Evolutionary conservation across 2,888 invertebrate species (phyloP), one percentile per base, ranked within the genome.

Genomic region (Zygothrica quintamaculata): DNA sequence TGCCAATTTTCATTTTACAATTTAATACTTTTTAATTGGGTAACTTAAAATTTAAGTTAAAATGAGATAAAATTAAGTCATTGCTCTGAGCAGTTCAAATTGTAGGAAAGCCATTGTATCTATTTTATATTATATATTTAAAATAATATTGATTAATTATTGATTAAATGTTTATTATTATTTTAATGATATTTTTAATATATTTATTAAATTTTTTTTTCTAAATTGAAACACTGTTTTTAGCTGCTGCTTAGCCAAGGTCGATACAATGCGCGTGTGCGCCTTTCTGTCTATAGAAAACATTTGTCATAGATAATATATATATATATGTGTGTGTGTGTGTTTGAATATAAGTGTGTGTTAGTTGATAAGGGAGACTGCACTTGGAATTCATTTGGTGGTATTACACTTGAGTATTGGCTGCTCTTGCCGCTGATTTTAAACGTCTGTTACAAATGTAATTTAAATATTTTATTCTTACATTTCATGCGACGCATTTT

Each of bases 361-460:
- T 9, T 33, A 16, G 18, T n/a, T 46, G 33, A 40, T 33, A 58
- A 71, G 67, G 47, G 61, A 31, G 55, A 33, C 58, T 51, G 44
- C 42, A 61, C 58, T 73, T 66, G 59, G 36, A 50, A 50, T 75
- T 55, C 69, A 57, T 13, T 55, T 53, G 37, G 44, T 46, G 57
- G 44, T 36, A 18, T 42, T 53, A 16, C 22, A 53, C 46, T 48
- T 42, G 39, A n/a, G 16, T 11, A 51, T 40, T 57, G 57, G 67
- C 29, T 29, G 42, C 16, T n/a, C n/a, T 18, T 40, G 56, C 46
- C 16, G 52, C 36, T 50, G 51, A 40, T 37, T n/a, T 51, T 36
- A 61, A 61, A 74, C 44, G 67, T 52, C 70, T 74, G 64, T 65
- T 52, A 61, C 53, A 72, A 77, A 77, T 69, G 66, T 68, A 69